These are phyloP conservation scores for Thereuonema tuberculata DNA, from an alignment of 1,140 invertebrate genomes.

Conservation along the genomic window DNA sequence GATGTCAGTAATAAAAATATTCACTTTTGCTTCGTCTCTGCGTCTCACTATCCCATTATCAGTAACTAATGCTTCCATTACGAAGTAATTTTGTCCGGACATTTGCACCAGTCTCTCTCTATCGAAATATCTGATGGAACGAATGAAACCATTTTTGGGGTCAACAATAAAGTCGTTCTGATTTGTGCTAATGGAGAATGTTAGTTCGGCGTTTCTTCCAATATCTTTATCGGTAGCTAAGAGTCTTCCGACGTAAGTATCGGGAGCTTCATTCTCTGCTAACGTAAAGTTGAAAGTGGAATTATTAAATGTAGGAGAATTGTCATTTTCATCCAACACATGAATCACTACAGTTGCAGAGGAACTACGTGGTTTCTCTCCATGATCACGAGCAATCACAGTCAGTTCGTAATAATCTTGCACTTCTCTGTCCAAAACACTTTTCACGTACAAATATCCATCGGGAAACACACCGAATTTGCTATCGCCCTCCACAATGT, in stretches of 20 bases:
- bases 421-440: slow-evolving; percentile 69
- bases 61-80: slow-evolving; percentile 65
- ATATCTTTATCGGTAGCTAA: slow-evolving; percentile 78
- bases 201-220: slow-evolving; percentile 78
- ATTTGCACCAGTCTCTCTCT: slow-evolving; percentile 62
- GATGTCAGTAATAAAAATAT: slow-evolving; percentile 72
- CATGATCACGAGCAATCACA: slow-evolving; percentile 63
- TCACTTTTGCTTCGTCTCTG: slow-evolving; percentile 74
- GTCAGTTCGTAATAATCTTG: slow-evolving; percentile 77
- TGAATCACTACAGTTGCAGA: slow-evolving; percentile 75
- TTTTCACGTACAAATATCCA: slow-evolving; percentile 69
- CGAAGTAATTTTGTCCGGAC: slow-evolving; percentile 59
- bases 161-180: slow-evolving; percentile 78
- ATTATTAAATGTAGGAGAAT: slow-evolving; percentile 74
- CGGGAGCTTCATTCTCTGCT: slow-evolving; percentile 71
- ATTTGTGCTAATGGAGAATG: slow-evolving; percentile 50
- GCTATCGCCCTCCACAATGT: slow-evolving; percentile 71
- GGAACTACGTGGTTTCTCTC: slow-evolving; percentile 55
- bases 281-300: slow-evolving; percentile 69
- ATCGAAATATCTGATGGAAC: slow-evolving; percentile 69
- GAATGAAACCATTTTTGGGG: slow-evolving; percentile 80
- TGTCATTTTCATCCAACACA: slow-evolving; percentile 92
- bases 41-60: slow-evolving; percentile 71
- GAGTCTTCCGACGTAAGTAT: slow-evolving; percentile 79
- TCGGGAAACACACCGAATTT: slow-evolving; percentile 85